phyloP scores from a whole-genome alignment of 1,140 invertebrate species.

The Scylla paramamosain region DNA sequence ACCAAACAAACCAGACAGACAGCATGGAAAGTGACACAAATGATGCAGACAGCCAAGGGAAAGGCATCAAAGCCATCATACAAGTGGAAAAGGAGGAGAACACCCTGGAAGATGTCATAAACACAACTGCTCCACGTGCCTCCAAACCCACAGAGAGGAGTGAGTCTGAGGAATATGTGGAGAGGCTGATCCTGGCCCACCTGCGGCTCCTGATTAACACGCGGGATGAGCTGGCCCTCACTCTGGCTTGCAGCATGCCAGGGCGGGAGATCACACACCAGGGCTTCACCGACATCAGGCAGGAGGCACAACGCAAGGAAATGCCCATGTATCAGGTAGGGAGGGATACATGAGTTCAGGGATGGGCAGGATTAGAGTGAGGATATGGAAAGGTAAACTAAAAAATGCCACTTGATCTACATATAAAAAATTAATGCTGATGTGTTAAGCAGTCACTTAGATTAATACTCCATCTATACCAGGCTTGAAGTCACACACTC shows the following conservation, averaged over 20 bases:
- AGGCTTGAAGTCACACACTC: too few species aligned
- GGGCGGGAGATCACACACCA: conserved; percentile 69
- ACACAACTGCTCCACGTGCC: background rate
- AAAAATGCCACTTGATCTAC: too few species aligned
- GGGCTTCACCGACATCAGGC: conserved; percentile 70
- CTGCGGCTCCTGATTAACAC: conserved; percentile 73
- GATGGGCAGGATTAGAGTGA: background rate
- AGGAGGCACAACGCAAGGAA: conserved; percentile 72
- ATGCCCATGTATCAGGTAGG: conserved; percentile 75
- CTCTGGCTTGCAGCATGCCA: conserved; percentile 69
- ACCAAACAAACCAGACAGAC: background rate
- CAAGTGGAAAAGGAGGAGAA: background rate
- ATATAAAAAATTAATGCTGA: too few species aligned
- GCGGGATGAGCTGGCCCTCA: conserved; percentile 72
- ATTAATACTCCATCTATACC: too few species aligned
- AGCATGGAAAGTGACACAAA: background rate
- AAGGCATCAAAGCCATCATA: background rate
- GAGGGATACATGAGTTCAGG: background rate
- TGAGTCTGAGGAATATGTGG: conserved; percentile 56
- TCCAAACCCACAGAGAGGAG: background rate
- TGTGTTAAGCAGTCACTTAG: too few species aligned
- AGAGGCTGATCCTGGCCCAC: conserved; percentile 68
- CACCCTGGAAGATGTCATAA: background rate
- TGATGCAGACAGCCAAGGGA: background rate
- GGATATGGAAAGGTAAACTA: too few species aligned